Evolutionary conservation across 1,140 invertebrate species (phyloP), one percentile per base, ranked within the genome.

Genomic region (Lepidurus apus): DNA sequence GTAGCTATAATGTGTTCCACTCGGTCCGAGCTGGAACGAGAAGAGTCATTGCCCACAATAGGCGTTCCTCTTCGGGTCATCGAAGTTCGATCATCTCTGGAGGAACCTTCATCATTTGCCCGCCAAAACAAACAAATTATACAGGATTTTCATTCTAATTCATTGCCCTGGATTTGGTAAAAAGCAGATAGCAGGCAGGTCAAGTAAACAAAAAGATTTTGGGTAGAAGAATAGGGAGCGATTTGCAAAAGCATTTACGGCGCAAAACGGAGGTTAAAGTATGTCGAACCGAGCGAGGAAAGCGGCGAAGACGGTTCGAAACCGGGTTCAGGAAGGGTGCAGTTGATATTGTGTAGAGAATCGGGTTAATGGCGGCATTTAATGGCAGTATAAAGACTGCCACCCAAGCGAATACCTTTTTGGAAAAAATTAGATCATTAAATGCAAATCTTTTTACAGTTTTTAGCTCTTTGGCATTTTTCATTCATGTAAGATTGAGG

Each of bases 281-380:
- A 21, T 65, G 53, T n/a, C 53, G 8, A 13, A 65, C 53, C 13
- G 53, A 65, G 21, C 53, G 53, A n/a, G 53, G 53, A 65, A 65
- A 65, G 13, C 53, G 53, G 5, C 53, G 17, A n/a, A 65, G 13
- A 65, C 53, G 53, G 13, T 65, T 21, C 1, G 53, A 65, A 65
- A 65, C 21, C 53, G 53, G 53, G 53, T 65, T 65, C 21, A 65
- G 10, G 53, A 65, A 65, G 1, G 53, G 53, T 21, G 53, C 53
- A 21, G 53, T 65, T 7, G 53, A 65, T n/a, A 65, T 65, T 65
- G 86, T 87, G 80, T 87, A 87, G 4, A 87, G 82, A 0, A 87
- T 81, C 8, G 86, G 86, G 80, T 87, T 87, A n/a, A 87, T 81
- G 53, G 86, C 86, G 0, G 86, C 85, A 81, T 87, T 87, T 26